Percentiles rank a stretch among this genome's conserved stretches.
phyloP scores from a whole-genome alignment of 2,113 vertebrate species.

The Ancistrus triradiatus region DNA sequence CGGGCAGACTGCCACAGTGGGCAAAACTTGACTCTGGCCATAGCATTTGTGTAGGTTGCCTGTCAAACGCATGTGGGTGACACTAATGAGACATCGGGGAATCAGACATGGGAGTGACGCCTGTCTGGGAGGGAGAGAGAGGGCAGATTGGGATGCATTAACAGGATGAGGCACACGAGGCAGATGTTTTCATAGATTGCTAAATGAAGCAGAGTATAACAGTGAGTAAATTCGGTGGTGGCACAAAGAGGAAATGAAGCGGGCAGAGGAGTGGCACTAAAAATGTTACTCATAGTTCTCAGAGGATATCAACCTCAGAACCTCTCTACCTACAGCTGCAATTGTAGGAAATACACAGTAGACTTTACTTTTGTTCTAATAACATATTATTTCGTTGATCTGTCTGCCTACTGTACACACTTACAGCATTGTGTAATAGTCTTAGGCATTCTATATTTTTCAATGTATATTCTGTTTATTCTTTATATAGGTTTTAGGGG shows the following conservation, averaged over 20 bases:
- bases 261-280: neutral
- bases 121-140: constrained; percentile 10
- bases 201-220: constrained; percentile 7
- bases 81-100: constrained; percentile 63
- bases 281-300: neutral
- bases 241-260: constrained; percentile 2
- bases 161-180: neutral
- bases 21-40: constrained; percentile 48
- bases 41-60: constrained; percentile 44
- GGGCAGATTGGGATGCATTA: constrained; percentile 18
- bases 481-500: no score
- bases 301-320: no score
- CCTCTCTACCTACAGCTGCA: no score
- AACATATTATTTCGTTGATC: no score
- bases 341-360: no score
- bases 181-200: constrained; percentile 20
- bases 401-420: no score
- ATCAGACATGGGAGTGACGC: constrained; percentile 17
- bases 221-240: neutral
- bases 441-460: no score
- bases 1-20: constrained; percentile 42
- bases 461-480: no score
- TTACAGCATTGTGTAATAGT: no score
- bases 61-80: constrained; percentile 42
- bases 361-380: no score